phyloP scores from a whole-genome alignment of 2,888 invertebrate species.

The Agrenia bidenticulata region DNA sequence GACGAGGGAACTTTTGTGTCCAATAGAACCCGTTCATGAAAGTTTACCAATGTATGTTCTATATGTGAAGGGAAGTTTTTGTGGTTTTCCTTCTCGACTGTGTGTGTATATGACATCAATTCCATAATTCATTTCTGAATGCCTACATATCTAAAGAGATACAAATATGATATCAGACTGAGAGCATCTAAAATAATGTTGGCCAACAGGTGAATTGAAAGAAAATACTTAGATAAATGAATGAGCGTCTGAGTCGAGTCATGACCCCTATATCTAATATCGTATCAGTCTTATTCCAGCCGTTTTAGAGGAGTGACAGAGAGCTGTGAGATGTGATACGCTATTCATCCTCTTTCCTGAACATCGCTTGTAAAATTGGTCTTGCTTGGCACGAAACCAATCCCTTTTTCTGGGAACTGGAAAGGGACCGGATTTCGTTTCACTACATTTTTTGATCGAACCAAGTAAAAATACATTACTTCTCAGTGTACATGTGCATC shows the following conservation, averaged over 20 bases:
- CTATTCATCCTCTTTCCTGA: not conserved
- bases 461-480: not conserved
- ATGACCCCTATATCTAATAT: conserved; percentile 7
- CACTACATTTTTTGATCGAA: not conserved
- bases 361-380: not conserved
- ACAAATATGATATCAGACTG: not conserved
- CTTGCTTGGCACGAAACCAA: conserved; percentile 18
- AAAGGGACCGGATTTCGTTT: not conserved
- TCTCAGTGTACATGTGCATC: not conserved
- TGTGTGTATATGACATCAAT: no score
- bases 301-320: conserved; percentile 1
- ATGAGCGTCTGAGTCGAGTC: conserved; percentile 3
- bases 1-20: no score
- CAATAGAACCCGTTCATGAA: no score
- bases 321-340: not conserved
- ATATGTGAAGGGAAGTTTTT: no score
- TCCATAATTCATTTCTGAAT: no score
- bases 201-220: conserved; percentile 21
- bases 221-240: conserved; percentile 1
- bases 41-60: no score
- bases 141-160: no score
- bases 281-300: conserved; percentile 1
- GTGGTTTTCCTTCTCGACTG: no score
- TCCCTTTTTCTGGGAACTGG: not conserved
- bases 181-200: not conserved